Evolutionary conservation across 2,888 invertebrate species (phyloP).

Genomic region (Nephrocerus scutellatus): DNA sequence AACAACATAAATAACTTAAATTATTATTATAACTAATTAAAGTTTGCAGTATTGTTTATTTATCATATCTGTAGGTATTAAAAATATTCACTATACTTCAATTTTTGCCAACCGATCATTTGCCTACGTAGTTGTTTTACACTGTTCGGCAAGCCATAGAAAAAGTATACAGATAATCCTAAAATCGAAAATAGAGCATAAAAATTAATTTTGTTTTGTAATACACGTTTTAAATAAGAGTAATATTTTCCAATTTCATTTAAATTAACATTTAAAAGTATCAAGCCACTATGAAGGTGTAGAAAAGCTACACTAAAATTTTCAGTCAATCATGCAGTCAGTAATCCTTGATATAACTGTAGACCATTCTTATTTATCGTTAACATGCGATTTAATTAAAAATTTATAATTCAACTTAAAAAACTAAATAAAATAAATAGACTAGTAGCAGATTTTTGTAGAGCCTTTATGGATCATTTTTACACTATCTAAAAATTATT

Average conservation of each 20-base stretch:
- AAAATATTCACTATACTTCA: constrained; percentile 35
- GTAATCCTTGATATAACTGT: neutral
- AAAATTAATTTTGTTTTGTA: constrained; percentile 3
- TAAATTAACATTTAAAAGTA: neutral
- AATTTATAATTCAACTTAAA: too few relatives aligned
- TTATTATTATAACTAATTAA: constrained; percentile 13
- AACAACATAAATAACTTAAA: neutral
- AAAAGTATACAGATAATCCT: constrained; percentile 65
- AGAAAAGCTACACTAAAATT: too few relatives aligned
- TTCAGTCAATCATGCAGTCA: constrained; percentile 1
- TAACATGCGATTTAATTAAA: too few relatives aligned
- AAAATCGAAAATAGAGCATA: constrained; percentile 32
- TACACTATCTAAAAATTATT: too few relatives aligned
- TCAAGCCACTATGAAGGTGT: neutral
- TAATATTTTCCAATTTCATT: constrained; percentile 2
- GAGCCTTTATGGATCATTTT: too few relatives aligned
- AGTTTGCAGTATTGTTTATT: neutral
- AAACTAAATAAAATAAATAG: too few relatives aligned
- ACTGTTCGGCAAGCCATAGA: constrained; percentile 58
- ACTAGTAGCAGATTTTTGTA: too few relatives aligned
- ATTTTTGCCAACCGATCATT: constrained; percentile 41
- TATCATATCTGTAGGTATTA: neutral
- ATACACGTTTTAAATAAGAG: neutral
- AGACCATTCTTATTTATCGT: too few relatives aligned
- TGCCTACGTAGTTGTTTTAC: constrained; percentile 38